Evolutionary conservation across 2,113 vertebrate genomes (phyloP).

Genomic region (Anarhynchus alexandrinus): DNA sequence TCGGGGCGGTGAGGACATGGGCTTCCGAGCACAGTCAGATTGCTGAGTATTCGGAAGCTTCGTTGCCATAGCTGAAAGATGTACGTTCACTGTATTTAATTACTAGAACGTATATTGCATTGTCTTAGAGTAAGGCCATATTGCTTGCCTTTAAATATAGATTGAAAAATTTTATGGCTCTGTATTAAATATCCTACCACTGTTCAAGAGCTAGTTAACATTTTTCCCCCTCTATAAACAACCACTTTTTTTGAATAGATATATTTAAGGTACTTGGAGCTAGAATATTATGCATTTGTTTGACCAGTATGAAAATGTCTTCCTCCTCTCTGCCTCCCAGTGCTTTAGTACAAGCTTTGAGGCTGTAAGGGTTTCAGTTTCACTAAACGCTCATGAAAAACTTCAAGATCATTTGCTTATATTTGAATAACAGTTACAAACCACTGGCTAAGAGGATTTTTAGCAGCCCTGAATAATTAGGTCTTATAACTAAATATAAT

Average conservation of each 20-base stretch:
- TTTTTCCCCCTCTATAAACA: background rate
- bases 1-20: background rate
- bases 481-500: background rate
- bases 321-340: background rate
- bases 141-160: background rate
- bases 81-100: background rate
- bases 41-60: background rate
- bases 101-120: background rate
- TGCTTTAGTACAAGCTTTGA: background rate
- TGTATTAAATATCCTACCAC: background rate
- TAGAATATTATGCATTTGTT: background rate
- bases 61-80: background rate
- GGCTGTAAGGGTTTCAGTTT: background rate
- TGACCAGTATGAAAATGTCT: background rate
- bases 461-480: background rate
- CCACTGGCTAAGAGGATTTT: background rate
- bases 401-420: background rate
- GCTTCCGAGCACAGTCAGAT: background rate
- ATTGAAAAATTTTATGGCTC: background rate
- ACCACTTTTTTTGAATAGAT: background rate
- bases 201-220: background rate
- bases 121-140: background rate
- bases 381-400: background rate
- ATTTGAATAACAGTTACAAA: background rate
- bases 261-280: background rate